Conservation (phyloP, 2,888 invertebrate genomes). For the Blastobasis lacticolella region DNA sequence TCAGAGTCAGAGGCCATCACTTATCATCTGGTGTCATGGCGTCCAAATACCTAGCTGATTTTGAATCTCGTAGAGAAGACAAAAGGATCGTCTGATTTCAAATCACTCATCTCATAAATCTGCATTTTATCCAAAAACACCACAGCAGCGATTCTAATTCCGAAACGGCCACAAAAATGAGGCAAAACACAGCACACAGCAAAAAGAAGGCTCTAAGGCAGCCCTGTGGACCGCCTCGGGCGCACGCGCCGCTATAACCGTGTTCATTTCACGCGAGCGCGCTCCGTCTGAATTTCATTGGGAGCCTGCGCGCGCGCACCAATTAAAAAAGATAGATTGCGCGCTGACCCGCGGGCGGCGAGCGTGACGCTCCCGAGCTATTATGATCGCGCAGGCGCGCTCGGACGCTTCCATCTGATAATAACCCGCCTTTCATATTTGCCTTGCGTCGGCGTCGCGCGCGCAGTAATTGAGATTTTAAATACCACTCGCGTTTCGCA, state of each 20-base stretch:
- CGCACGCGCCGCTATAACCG: conserved; percentile 29
- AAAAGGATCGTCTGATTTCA: too few species aligned
- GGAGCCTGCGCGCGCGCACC: conserved; percentile 50
- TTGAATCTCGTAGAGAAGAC: too few species aligned
- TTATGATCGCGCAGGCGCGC: conserved; percentile 44
- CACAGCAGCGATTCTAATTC: too few species aligned
- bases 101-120: too few species aligned
- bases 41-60: too few species aligned
- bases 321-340: conserved; percentile 73
- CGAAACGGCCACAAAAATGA: too few species aligned
- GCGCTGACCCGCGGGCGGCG: conserved; percentile 63
- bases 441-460: conserved; percentile 43
- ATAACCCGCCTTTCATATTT: conserved; percentile 54
- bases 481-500: conserved; percentile 22
- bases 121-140: too few species aligned
- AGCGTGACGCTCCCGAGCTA: conserved; percentile 60
- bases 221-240: conserved; percentile 8
- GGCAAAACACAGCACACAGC: too few species aligned
- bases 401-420: conserved; percentile 45
- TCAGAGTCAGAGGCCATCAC: too few species aligned
- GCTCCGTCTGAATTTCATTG: conserved; percentile 48
- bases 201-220: conserved; percentile 7
- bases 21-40: too few species aligned
- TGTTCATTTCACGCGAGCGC: conserved; percentile 60
- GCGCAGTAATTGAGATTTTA: conserved; percentile 53